Percentiles rank a stretch among this genome's conserved stretches.
These are phyloP conservation scores for Anoplopoma fimbria DNA, from an alignment of 2,113 vertebrate species.

Conservation along the genomic window DNA sequence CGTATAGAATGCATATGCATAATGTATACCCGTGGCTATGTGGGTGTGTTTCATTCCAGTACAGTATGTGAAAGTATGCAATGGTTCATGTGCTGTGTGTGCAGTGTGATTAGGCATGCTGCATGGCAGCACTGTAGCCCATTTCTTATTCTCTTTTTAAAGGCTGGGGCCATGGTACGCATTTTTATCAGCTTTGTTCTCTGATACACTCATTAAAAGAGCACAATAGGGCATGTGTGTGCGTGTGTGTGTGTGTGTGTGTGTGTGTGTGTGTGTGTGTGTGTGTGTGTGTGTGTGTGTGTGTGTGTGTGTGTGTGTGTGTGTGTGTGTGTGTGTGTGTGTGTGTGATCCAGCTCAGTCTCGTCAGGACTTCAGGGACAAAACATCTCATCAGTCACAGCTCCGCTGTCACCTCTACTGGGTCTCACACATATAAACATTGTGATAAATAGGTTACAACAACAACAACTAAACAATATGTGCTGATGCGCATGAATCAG, in stretches of 20 bases:
- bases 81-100: conserved; percentile 46
- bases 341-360: conserved; percentile 47
- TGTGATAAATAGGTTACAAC: background rate
- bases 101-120: conserved; percentile 68
- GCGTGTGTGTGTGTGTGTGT: conserved; percentile 9
- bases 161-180: conserved; percentile 65
- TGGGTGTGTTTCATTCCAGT: conserved; percentile 8
- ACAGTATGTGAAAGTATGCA: conserved; percentile 42
- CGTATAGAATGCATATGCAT: background rate
- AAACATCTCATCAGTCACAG: conserved; percentile 42
- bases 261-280: conserved; percentile 3
- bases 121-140: conserved; percentile 59
- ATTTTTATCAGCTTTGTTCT: conserved; percentile 82
- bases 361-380: conserved; percentile 39
- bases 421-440: conserved; percentile 2
- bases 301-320: conserved; percentile 11
- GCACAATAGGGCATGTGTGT: conserved; percentile 36
- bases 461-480: background rate
- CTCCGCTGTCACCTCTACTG: conserved; percentile 32
- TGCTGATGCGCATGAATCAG: background rate
- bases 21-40: background rate
- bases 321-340: conserved; percentile 6
- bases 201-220: conserved; percentile 77
- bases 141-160: conserved; percentile 82
- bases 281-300: conserved; percentile 21